Evolutionary conservation across 2,888 invertebrate species (phyloP).

Genomic region (Peribatodes rhomboidaria): DNA sequence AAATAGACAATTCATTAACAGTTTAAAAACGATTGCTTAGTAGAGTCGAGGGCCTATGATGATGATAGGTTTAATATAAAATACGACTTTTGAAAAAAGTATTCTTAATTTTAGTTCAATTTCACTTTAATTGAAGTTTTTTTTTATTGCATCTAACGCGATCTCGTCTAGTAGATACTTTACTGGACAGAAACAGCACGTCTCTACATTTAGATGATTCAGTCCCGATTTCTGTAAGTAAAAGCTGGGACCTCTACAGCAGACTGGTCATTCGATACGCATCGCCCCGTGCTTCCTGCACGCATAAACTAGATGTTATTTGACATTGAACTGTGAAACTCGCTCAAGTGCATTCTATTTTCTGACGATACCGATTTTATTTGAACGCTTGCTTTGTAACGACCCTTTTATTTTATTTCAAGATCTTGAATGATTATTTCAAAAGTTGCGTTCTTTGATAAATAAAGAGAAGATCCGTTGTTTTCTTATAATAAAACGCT

Average conservation of each 20-base stretch:
- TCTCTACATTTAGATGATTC: not conserved
- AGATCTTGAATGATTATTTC: slow-evolving; percentile 17
- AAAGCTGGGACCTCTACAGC: slow-evolving; percentile 23
- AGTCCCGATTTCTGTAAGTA: not conserved
- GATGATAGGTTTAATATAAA: too few relatives aligned
- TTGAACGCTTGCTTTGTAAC: slow-evolving; percentile 24
- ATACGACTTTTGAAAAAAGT: too few relatives aligned
- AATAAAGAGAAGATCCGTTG: not conserved
- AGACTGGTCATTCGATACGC: slow-evolving; percentile 65
- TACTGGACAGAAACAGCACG: too few relatives aligned
- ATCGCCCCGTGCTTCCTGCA: slow-evolving; percentile 62
- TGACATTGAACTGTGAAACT: slow-evolving; percentile 45
- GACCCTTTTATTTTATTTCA: slow-evolving; percentile 24
- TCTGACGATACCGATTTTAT: slow-evolving; percentile 31
- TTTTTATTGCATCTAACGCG: too few relatives aligned
- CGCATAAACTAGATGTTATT: slow-evolving; percentile 48
- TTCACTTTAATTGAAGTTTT: too few relatives aligned
- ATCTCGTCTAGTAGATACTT: too few relatives aligned
- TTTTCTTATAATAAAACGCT: not conserved
- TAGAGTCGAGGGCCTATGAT: too few relatives aligned
- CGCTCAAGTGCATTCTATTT: slow-evolving; percentile 35
- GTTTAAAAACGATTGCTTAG: too few relatives aligned
- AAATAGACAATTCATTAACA: too few relatives aligned
- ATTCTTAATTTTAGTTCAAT: too few relatives aligned
- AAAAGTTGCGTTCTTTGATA: slow-evolving; percentile 6